Percentiles rank a stretch among this genome's conserved stretches.
phyloP scores from a whole-genome alignment of 2,797 vertebrate species.

The Gallirallus australis region DNA sequence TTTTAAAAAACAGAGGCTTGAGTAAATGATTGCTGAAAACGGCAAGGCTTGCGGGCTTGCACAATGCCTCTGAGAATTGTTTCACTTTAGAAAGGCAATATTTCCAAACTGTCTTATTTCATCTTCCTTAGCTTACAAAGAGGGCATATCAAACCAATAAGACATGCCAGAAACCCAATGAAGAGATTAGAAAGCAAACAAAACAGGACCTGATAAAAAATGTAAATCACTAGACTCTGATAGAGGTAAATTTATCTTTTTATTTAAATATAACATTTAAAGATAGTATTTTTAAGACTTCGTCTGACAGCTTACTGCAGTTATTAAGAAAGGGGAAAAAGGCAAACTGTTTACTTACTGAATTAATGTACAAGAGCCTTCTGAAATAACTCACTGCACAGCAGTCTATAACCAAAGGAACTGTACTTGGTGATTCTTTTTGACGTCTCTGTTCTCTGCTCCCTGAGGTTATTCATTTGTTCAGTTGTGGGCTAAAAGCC shows the following conservation, averaged over 20 bases:
- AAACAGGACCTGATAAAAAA: background rate
- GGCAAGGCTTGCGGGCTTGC: background rate
- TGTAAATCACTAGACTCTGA: background rate
- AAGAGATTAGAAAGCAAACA: background rate
- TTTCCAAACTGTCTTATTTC: background rate
- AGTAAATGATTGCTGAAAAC: background rate
- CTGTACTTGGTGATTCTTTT: background rate
- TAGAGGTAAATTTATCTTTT: background rate
- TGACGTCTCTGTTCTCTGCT: background rate
- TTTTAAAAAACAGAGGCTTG: background rate
- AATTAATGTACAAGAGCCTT: background rate
- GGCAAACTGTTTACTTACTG: background rate
- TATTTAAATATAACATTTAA: background rate
- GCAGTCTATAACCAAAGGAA: background rate
- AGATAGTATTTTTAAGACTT: background rate
- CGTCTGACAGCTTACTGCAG: background rate
- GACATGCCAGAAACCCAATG: background rate
- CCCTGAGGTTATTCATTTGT: background rate
- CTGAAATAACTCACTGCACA: background rate
- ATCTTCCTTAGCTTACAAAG: background rate
- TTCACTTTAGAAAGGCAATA: background rate
- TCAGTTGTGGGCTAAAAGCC: background rate
- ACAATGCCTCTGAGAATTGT: background rate
- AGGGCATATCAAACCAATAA: background rate
- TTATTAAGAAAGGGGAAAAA: background rate